Base-by-base conservation (phyloP, 2,797 vertebrate species). In the Melanotaenia pygmaea region DNA sequence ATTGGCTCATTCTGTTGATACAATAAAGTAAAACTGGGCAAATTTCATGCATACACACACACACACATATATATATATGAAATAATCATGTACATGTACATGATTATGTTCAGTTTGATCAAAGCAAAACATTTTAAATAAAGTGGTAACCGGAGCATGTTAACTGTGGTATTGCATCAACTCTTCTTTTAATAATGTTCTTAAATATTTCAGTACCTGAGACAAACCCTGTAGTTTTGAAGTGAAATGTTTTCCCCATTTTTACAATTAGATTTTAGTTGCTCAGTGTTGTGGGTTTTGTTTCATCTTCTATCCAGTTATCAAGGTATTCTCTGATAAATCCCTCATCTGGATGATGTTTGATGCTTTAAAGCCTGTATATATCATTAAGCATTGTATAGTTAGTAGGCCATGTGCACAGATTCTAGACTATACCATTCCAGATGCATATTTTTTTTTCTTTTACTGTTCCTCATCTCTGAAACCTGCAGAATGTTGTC, bases 101-200 rank as follows among this genome's bases (percentile, higher is more conserved):
- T 28, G 30, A 32, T 32, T 32, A 32, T 32, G 4, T 32, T 43
- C 13, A 3, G 5, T 16, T 43, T 43, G 13, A 43, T 43, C 40
- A 13, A 43, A 43, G 40, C 4, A 43, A 43, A 43, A 43, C 4
- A 16, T 43, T 43, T 14, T 43, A 43, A 43, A 43, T 43, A 16
- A 35, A 35, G 34, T 4, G 4, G 4, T 16, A 43, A 40, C 13
- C 2, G 3, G 40, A 43, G 40, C 13, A 14, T 43, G 40, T 16
- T 14, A 43, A 16, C 40, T 30, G 18, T 38, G 12, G 24, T n/a
- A 5, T 62, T 62, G 59, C 59, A 62, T 62, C 59, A 62, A 18
- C 24, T 45, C 38, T 26, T 43, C 37, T 28, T 43, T 24, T 62
- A 62, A 45, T n/a, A 45, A 30, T 16, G 26, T 24, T 62, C 10